These are phyloP conservation scores for Tenthredo amoena DNA, from an alignment of 2,888 invertebrate genomes.

Conservation along the genomic window DNA sequence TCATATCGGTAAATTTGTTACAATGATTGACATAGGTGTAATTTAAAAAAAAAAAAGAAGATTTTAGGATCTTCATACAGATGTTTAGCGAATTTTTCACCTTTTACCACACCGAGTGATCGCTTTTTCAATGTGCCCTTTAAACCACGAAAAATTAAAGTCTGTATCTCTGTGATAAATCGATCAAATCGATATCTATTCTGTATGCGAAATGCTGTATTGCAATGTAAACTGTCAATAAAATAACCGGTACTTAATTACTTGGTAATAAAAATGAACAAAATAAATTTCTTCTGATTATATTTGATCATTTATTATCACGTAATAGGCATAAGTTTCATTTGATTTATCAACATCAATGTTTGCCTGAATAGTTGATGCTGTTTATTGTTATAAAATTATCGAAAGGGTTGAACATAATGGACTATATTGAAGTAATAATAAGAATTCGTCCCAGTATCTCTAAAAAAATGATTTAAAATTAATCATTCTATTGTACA, in stretches of 20 bases:
- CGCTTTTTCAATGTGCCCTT: constrained; percentile 39
- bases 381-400: no score
- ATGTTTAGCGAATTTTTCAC: constrained; percentile 42
- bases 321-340: neutral
- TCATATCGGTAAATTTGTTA: neutral
- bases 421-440: no score
- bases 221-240: constrained; percentile 13
- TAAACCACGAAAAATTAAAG: constrained; percentile 48
- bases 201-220: neutral
- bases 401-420: no score
- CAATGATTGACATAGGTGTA: neutral
- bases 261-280: constrained; percentile 21
- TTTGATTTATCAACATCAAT: neutral
- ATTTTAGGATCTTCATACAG: constrained; percentile 23
- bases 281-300: constrained; percentile 46
- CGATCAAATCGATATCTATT: constrained; percentile 40
- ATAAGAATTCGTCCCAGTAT: no score
- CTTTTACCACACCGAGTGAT: constrained; percentile 41
- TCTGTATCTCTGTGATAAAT: constrained; percentile 54
- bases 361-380: neutral
- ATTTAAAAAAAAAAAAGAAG: neutral
- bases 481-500: no score
- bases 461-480: no score
- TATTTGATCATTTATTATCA: constrained; percentile 8
- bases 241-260: constrained; percentile 1